A percentile compares a stretch with the other conserved stretches of the same genome.
Evolutionary conservation across 2,888 invertebrate genomes (phyloP).

Genomic region (Arge pagana): DNA sequence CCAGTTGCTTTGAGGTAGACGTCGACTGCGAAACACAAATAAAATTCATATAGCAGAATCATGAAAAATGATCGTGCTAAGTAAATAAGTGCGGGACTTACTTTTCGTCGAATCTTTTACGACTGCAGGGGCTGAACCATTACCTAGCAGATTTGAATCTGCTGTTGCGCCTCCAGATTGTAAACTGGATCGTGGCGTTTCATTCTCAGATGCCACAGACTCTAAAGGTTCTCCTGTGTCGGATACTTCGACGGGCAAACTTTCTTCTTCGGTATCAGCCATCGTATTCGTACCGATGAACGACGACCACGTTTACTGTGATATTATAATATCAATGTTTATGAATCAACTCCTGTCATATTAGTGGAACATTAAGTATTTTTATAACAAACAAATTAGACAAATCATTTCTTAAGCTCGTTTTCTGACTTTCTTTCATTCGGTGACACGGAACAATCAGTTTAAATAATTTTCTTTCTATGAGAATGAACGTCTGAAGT

Average conservation of each 20-base stretch:
- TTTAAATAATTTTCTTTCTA: not conserved
- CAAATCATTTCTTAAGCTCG: no score
- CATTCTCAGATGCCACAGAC: slow-evolving; percentile 28
- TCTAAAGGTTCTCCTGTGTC: slow-evolving; percentile 11
- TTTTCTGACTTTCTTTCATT: no score
- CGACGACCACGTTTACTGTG: no score
- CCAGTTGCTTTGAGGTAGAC: slow-evolving; percentile 92
- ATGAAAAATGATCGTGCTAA: not conserved
- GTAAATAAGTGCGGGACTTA: slow-evolving; percentile 8
- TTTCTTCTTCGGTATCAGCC: slow-evolving; percentile 32
- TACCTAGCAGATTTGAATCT: slow-evolving; percentile 32
- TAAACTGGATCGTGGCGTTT: no score
- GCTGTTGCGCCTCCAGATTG: no score
- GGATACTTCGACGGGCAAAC: slow-evolving; percentile 1
- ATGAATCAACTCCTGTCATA: no score
- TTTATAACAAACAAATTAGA: no score
- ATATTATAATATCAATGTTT: no score
- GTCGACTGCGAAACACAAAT: slow-evolving; percentile 70
- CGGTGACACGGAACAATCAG: no score
- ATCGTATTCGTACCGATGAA: slow-evolving; percentile 15
- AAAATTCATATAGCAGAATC: not conserved
- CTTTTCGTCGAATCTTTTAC: slow-evolving; percentile 36
- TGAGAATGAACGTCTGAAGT: no score
- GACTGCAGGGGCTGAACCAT: slow-evolving; percentile 29
- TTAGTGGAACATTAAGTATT: no score